These are phyloP conservation scores for Coilia nasus DNA, from an alignment of 2,797 vertebrate species.

Conservation along the genomic window DNA sequence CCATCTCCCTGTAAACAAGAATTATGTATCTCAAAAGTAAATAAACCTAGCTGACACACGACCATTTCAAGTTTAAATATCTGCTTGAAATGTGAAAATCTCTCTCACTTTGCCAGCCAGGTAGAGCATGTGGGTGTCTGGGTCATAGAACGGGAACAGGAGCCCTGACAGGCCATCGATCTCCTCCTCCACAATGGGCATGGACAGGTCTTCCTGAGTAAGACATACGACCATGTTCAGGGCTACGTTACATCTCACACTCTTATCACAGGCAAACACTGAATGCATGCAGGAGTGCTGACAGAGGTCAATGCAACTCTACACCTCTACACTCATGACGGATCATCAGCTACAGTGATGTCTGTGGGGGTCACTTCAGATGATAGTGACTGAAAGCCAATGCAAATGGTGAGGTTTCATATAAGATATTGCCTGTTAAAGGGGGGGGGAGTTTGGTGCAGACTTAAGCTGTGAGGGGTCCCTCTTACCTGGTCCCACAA, in stretches of 20 bases:
- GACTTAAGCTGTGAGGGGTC: not conserved
- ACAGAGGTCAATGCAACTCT: not conserved
- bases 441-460: not conserved
- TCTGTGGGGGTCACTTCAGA: not conserved
- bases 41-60: not conserved
- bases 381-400: not conserved
- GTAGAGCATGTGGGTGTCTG: conserved; percentile 97
- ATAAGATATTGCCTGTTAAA: not conserved
- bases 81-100: not conserved
- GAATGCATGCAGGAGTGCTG: not conserved
- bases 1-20: conserved; percentile 85
- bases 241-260: not conserved
- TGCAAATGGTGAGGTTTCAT: conserved; percentile 15
- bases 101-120: conserved; percentile 91
- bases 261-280: not conserved
- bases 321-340: not conserved
- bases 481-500: conserved; percentile 96
- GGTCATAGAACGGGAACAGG: conserved; percentile 95
- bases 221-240: not conserved
- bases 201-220: conserved; percentile 91
- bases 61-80: not conserved
- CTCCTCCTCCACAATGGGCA: conserved; percentile 94
- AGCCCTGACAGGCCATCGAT: conserved; percentile 96
- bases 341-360: not conserved
- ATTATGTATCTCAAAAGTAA: conserved; percentile 24